A percentile compares a stretch with the other conserved stretches of the same genome.
phyloP scores from a whole-genome alignment of 1,140 invertebrate genomes.

The Lanistes nyassanus region DNA sequence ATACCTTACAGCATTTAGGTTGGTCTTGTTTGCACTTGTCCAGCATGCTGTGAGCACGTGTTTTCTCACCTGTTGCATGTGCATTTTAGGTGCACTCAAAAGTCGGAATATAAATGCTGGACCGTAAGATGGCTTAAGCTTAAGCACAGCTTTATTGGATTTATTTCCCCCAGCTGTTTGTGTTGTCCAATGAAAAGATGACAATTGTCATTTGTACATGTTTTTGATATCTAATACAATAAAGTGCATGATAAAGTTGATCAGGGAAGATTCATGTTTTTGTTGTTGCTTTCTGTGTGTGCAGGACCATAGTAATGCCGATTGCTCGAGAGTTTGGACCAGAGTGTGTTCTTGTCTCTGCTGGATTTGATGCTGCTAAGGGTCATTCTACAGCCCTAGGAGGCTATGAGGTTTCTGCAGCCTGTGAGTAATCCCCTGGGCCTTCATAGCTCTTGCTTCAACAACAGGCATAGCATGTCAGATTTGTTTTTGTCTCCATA shows the following conservation, averaged over 20 bases:
- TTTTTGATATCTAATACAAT: background rate
- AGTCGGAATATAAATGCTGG: no score
- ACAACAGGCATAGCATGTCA: background rate
- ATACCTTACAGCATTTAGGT: slow-evolving; percentile 93
- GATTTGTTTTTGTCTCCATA: background rate
- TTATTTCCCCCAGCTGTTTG: no score
- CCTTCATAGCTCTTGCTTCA: background rate
- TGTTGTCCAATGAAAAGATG: no score
- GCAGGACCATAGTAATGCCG: slow-evolving; percentile 69
- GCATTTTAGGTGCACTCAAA: no score
- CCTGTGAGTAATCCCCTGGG: slow-evolving; percentile 71
- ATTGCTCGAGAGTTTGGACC: slow-evolving; percentile 83
- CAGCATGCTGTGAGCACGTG: no score
- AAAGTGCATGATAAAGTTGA: no score
- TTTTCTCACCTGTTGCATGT: no score
- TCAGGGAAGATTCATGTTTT: no score
- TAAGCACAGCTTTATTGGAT: no score
- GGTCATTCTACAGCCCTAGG: slow-evolving; percentile 96
- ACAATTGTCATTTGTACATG: no score
- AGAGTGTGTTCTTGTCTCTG: slow-evolving; percentile 94
- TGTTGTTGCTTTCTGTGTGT: slow-evolving; percentile 29
- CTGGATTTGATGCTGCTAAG: slow-evolving; percentile 95
- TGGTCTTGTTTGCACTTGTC: background rate
- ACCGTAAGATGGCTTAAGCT: no score
- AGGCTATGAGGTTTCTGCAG: slow-evolving; percentile 91